Conservation (phyloP, 2,113 vertebrate genomes). For the Pangasianodon gigas region DNA sequence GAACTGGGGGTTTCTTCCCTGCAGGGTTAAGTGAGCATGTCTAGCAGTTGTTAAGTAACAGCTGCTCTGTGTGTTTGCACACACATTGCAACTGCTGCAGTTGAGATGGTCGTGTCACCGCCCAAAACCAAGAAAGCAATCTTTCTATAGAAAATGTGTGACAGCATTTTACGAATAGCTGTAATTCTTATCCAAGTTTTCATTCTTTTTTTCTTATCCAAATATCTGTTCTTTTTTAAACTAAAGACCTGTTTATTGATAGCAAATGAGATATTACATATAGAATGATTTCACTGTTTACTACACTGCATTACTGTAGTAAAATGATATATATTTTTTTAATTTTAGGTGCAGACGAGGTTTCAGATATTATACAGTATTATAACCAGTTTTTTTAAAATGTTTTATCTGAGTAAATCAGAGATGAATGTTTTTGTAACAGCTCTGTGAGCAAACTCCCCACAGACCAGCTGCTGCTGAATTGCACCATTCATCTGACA, state of each 20-base stretch:
- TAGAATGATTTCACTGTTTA: not conserved
- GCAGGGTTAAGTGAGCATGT: slow-evolving; percentile 56
- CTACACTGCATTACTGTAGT: not conserved
- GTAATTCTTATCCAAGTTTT: not conserved
- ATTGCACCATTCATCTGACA: not conserved
- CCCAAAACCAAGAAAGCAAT: not conserved
- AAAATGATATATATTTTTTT: not conserved
- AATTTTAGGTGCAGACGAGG: not conserved
- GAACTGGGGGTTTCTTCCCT: slow-evolving; percentile 33
- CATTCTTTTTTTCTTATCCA: not conserved
- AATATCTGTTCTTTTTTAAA: not conserved
- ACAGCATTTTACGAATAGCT: not conserved
- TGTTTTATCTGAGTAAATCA: not conserved
- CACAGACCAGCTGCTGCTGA: not conserved
- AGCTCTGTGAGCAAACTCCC: not conserved
- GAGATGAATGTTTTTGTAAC: not conserved
- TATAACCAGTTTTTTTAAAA: not conserved
- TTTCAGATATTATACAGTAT: not conserved
- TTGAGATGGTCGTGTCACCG: not conserved
- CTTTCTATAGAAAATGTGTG: not conserved
- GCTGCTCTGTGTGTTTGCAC: slow-evolving; percentile 57
- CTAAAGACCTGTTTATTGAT: not conserved
- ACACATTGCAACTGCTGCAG: slow-evolving; percentile 8
- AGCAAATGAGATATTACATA: not conserved
- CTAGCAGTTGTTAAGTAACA: slow-evolving; percentile 68